Evolutionary conservation across 2,888 invertebrate genomes (phyloP).

Genomic region (Brassicogethes aeneus): DNA sequence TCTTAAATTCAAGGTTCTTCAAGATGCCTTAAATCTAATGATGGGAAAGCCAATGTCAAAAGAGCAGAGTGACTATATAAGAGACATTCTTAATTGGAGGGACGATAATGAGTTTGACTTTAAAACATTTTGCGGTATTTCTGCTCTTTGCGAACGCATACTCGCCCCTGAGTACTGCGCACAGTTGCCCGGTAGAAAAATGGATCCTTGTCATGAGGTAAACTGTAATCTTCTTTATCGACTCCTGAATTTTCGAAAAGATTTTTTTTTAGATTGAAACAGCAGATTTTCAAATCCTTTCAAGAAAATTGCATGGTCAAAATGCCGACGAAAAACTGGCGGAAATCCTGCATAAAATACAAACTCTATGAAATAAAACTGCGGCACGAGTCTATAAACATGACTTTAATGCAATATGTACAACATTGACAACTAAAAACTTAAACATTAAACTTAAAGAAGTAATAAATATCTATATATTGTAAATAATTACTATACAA

Average conservation of each 20-base stretch:
- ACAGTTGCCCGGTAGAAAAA: slow-evolving; percentile 45
- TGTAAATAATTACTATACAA: slow-evolving; percentile 4
- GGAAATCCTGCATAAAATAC: slow-evolving; percentile 44
- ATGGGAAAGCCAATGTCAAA: slow-evolving; percentile 54
- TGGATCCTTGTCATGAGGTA: slow-evolving; percentile 65
- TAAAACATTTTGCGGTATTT: slow-evolving; percentile 70
- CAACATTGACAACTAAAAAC: slow-evolving; percentile 36
- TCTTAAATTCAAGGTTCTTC: no score
- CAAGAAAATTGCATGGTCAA: slow-evolving; percentile 46
- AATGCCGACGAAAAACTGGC: slow-evolving; percentile 43
- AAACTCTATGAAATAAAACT: slow-evolving; percentile 15
- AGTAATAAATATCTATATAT: slow-evolving; percentile 10
- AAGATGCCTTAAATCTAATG: slow-evolving; percentile 50
- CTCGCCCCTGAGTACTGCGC: slow-evolving; percentile 45
- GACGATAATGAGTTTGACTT: slow-evolving; percentile 51
- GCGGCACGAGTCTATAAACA: slow-evolving; percentile 29
- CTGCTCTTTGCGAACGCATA: slow-evolving; percentile 66
- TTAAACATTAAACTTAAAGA: slow-evolving; percentile 26
- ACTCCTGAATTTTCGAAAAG: not conserved
- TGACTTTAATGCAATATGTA: slow-evolving; percentile 38
- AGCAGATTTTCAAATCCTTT: slow-evolving; percentile 59
- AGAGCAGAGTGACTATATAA: slow-evolving; percentile 44
- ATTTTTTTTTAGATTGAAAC: slow-evolving; percentile 50
- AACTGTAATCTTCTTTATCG: not conserved
- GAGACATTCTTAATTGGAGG: slow-evolving; percentile 46